A percentile compares a stretch with the other conserved stretches of the same genome.
Conservation (phyloP, 2,888 invertebrate species). For the Cheilosia variabilis region DNA sequence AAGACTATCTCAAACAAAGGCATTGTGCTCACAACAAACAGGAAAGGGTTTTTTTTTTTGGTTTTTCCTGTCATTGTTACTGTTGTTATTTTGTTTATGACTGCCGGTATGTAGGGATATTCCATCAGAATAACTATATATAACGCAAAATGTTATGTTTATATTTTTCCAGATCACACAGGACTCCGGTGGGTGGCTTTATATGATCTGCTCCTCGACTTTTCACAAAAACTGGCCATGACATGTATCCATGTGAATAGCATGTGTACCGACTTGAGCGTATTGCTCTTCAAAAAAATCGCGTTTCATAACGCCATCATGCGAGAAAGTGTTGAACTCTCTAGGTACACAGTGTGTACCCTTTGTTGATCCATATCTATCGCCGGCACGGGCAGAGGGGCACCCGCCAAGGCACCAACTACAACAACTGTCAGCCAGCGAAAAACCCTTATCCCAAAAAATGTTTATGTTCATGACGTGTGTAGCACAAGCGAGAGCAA, state of each 20-base stretch:
- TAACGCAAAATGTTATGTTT: constrained; percentile 61
- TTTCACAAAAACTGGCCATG: constrained; percentile 52
- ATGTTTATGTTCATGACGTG: constrained; percentile 68
- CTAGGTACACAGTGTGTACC: no score
- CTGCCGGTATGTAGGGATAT: constrained; percentile 9
- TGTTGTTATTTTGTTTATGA: constrained; percentile 33
- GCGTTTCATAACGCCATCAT: constrained; percentile 67
- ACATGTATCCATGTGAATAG: constrained; percentile 39
- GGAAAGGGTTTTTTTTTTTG: constrained; percentile 51
- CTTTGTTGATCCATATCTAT: no score
- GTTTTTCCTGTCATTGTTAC: constrained; percentile 23
- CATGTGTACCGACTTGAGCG: not conserved
- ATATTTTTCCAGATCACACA: constrained; percentile 41
- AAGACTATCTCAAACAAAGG: constrained; percentile 19
- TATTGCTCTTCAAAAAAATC: constrained; percentile 61
- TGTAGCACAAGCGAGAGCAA: constrained; percentile 47
- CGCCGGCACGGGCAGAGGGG: no score
- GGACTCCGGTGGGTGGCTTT: not conserved
- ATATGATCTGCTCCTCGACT: not conserved
- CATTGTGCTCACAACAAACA: constrained; percentile 37
- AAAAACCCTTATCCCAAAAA: constrained; percentile 34
- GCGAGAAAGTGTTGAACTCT: constrained; percentile 58
- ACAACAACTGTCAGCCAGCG: not conserved
- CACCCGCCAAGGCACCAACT: no score
- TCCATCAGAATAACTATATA: not conserved